Evolutionary conservation across 2,113 vertebrate species (phyloP), one percentile per base, ranked within the genome.

Genomic region (Cyrtonyx montezumae): DNA sequence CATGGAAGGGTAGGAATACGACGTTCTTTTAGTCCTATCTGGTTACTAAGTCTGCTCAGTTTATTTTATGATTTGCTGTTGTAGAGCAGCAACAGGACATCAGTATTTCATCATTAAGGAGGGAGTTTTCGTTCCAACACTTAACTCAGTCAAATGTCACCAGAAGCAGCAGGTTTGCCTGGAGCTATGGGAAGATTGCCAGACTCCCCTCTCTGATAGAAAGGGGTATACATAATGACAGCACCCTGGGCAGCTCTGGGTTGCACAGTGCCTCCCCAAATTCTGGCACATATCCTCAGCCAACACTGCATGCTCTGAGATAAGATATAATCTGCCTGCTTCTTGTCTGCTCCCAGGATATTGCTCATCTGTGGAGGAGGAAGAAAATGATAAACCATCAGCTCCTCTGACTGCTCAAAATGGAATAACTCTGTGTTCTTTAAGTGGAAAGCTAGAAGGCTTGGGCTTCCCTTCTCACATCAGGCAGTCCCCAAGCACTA

Each of bases 71-170:
- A 79, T 91, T 79, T 78, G 46, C 63, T 86, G 13, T 55, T 75
- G 65, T 14, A 63, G 43, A 80, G 56, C 83, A 85, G 59, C 17
- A 85, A 34, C 37, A 91, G 77, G 42, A 49, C 32, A 80, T 67
- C 3, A 0, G 14, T 28, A 18, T 53, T 61, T 58, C 11, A 46
- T 40, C 59, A 82, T 53, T 63, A 74, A 87, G 58, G 84, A 90
- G 59, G 21, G 66, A 74, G 40, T 85, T 91, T 77, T 88, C 82
- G 62, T 93, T 61, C 71, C 77, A 71, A 25, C 67, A 63, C 59
- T 79, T 74, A 69, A 79, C 30, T 81, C 28, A 83, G 46, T 62
- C 65, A 88, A 75, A 46, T 11, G 48, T 67, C 87, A 70, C 59
- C 68, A 82, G 79, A 74, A 94, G 49, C 42, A 59, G 59, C 45